A percentile compares a stretch with the other conserved stretches of the same genome.
phyloP scores from a whole-genome alignment of 2,888 invertebrate species.

The Microplitis manilae region DNA sequence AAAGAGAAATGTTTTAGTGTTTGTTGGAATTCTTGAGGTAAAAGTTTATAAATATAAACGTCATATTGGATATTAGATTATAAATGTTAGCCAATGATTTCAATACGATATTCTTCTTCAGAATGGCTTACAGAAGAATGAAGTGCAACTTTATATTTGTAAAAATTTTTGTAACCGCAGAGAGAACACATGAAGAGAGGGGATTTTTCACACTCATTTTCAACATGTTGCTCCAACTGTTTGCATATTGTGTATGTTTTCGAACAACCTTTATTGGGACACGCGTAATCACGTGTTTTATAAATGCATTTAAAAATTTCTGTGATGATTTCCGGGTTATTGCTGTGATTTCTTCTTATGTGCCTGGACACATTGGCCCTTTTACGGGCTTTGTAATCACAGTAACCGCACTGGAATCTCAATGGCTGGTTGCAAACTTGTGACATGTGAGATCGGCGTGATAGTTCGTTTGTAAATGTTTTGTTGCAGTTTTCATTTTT shows the following conservation, averaged over 20 bases:
- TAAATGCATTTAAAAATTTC: no score
- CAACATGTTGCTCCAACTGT: slow-evolving; percentile 68
- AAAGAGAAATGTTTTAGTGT: no score
- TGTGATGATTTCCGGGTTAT: no score
- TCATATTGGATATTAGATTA: neutral
- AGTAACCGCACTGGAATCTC: neutral
- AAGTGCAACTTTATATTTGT: neutral
- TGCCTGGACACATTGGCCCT: neutral
- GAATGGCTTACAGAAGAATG: neutral
- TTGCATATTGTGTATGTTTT: slow-evolving; percentile 55
- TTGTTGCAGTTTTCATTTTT: neutral
- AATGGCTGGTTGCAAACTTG: neutral
- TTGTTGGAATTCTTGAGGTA: no score
- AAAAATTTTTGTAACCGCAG: slow-evolving; percentile 46
- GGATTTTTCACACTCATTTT: slow-evolving; percentile 74
- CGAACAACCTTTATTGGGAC: slow-evolving; percentile 61
- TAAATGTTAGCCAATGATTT: neutral
- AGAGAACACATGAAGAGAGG: slow-evolving; percentile 63
- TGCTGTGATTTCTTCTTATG: no score
- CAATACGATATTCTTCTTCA: neutral
- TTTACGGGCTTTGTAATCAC: neutral
- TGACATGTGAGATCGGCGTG: neutral
- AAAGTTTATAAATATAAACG: no score
- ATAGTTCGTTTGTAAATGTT: neutral
- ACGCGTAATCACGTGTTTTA: slow-evolving; percentile 24